Percentiles rank a stretch among this genome's conserved stretches.
Conservation (phyloP, 30 jellyfish, hydroid and myxozoan species). For the Rhopilema esculentum region DNA sequence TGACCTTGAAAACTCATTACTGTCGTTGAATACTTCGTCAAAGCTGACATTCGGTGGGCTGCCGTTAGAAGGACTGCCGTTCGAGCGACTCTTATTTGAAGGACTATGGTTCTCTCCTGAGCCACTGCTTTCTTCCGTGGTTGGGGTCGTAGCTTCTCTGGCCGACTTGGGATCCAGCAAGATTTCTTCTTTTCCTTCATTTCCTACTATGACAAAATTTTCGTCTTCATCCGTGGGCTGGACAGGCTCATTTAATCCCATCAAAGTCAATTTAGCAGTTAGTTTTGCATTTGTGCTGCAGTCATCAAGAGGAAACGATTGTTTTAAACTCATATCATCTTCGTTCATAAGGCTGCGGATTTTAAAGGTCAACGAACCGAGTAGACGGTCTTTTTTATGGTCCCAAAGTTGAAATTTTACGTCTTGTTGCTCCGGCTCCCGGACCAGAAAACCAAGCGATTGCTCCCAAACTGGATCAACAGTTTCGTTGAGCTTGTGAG, state of each 20-base stretch:
- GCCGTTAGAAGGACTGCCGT: constrained; percentile 30
- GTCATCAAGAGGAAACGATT: constrained; percentile 70
- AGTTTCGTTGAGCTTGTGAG: constrained; percentile 61
- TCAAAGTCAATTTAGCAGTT: constrained; percentile 42
- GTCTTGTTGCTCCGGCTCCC: constrained; percentile 83
- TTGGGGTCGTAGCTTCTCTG: constrained; percentile 13
- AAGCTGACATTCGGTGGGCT: constrained; percentile 31
- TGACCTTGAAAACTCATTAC: constrained; percentile 51
- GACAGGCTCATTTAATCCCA: constrained; percentile 58
- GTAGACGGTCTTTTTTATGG: constrained; percentile 82
- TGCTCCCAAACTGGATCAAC: constrained; percentile 82
- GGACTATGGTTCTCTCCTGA: constrained; percentile 15
- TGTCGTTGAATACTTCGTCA: constrained; percentile 56
- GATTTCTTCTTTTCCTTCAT: background rate
- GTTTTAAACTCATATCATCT: constrained; percentile 71
- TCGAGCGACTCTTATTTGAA: background rate
- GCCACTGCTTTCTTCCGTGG: constrained; percentile 13
- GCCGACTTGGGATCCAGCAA: background rate
- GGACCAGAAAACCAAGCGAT: constrained; percentile 69
- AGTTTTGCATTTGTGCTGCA: constrained; percentile 71
- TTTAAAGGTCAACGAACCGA: constrained; percentile 68
- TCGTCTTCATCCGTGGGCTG: constrained; percentile 40
- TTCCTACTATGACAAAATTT: background rate
- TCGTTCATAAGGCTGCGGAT: constrained; percentile 56
- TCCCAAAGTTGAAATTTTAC: constrained; percentile 75